phyloP scores from a whole-genome alignment of 1,140 invertebrate genomes.

The Geopemphigus sp. region DNA sequence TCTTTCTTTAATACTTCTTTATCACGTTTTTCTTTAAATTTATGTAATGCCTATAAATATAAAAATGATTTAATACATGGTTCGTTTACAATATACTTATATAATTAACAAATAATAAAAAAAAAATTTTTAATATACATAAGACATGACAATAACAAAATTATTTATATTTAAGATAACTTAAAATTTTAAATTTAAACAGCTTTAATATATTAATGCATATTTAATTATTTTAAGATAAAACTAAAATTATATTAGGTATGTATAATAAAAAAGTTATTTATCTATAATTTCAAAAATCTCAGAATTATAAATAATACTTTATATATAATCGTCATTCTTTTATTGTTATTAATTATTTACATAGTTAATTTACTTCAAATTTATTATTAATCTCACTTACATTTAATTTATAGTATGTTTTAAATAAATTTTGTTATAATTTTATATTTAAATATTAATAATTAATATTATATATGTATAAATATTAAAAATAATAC shows the following conservation, averaged over 20 bases:
- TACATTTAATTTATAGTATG: too few species aligned
- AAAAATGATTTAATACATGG: neutral
- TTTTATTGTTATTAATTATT: too few species aligned
- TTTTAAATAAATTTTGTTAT: too few species aligned
- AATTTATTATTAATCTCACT: too few species aligned
- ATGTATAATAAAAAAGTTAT: neutral
- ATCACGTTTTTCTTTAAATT: constrained; percentile 20
- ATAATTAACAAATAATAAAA: neutral
- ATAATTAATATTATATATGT: too few species aligned
- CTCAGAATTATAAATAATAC: too few species aligned
- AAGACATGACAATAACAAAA: neutral
- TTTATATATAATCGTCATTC: too few species aligned
- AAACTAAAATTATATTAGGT: too few species aligned
- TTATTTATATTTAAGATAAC: neutral
- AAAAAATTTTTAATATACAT: neutral
- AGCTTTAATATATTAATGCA: neutral
- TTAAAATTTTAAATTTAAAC: neutral
- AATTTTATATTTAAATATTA: too few species aligned
- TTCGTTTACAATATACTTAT: constrained; percentile 31
- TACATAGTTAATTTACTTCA: too few species aligned
- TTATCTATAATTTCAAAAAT: neutral
- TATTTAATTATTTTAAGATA: too few species aligned
- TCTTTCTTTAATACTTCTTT: constrained; percentile 9
- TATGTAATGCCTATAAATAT: constrained; percentile 22
- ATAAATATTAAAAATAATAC: too few species aligned